Base-by-base conservation (phyloP, 2,888 invertebrate genomes). In the Nymphalis urticae region DNA sequence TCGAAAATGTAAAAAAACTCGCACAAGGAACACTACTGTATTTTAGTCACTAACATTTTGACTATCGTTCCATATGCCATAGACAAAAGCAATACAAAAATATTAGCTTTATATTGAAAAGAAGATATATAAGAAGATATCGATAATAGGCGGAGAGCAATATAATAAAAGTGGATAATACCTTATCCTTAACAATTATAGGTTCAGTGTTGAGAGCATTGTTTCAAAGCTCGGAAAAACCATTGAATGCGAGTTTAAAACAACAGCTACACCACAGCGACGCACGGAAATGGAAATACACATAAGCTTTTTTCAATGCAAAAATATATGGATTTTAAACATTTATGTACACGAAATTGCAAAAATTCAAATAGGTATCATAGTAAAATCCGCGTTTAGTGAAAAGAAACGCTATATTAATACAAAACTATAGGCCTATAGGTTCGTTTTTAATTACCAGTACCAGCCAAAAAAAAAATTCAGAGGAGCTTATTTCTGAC, bases 181-280 rank as follows among this genome's bases (percentile, higher is more conserved):
- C 8, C n/a, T 59, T 42, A 42, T 42, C 19, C 42, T 17, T 47
- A 21, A 36, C 27, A 59, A 59, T 48, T 66, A 66, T 60, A 19
- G 51, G 51, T 47, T 27, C 51, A 27, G 47, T 24, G 59, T 60
- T 60, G 60, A 66, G 66, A 27, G 66, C 27, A 61, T n/a, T 13
- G 53, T 53, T 51, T 50, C n/a, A 24, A 6, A 65, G 51, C 59
- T 47, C 32, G 65, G 42, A 65, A 59, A 56, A 42, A 27, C 32
- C 61, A 66, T 61, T 66, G 61, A 61, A 66, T 66, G 21, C 32
- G 59, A 53, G 51, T 53, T 53, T 50, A 59, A 42, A 66, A 61
- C 50, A 66, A 53, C 60, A 9, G 24, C 66, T 19, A 32, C 48
- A 27, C 54, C 54, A 21, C 54, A 54, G 21, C 53, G 7, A 17